Evolutionary conservation across 2,888 invertebrate genomes (phyloP).

Genomic region (Punctoribates punctum): DNA sequence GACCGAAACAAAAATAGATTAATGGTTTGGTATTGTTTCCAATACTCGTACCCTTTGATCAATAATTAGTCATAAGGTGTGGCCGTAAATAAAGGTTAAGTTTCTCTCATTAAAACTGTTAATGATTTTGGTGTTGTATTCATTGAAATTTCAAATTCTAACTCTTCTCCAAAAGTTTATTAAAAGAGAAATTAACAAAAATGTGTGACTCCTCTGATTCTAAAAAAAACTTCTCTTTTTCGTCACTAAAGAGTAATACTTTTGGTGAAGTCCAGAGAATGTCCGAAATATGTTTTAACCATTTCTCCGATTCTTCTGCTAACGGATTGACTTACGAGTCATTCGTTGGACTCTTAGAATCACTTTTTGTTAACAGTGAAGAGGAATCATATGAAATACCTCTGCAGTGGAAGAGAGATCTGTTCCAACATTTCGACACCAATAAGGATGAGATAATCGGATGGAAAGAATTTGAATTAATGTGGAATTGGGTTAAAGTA

Average conservation of each 20-base stretch:
- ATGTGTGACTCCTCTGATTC: not conserved
- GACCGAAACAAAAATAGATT: too few species aligned
- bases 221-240: not conserved
- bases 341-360: not conserved
- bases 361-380: not conserved
- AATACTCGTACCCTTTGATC: too few species aligned
- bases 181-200: not conserved
- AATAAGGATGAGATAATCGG: conserved; percentile 60
- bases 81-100: too few species aligned
- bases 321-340: conserved; percentile 13
- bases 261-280: not conserved
- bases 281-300: not conserved
- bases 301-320: not conserved
- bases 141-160: too few species aligned
- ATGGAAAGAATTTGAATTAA: conserved; percentile 74
- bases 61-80: too few species aligned
- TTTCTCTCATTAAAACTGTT: too few species aligned
- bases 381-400: conserved; percentile 17
- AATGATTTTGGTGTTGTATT: too few species aligned
- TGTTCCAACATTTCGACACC: conserved; percentile 45
- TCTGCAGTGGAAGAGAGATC: not conserved
- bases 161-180: too few species aligned
- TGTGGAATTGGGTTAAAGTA: conserved; percentile 81
- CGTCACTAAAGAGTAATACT: not conserved
- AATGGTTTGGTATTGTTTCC: too few species aligned